These are phyloP conservation scores for Netelia virgata DNA, from an alignment of 2,888 invertebrate species.

Conservation along the genomic window DNA sequence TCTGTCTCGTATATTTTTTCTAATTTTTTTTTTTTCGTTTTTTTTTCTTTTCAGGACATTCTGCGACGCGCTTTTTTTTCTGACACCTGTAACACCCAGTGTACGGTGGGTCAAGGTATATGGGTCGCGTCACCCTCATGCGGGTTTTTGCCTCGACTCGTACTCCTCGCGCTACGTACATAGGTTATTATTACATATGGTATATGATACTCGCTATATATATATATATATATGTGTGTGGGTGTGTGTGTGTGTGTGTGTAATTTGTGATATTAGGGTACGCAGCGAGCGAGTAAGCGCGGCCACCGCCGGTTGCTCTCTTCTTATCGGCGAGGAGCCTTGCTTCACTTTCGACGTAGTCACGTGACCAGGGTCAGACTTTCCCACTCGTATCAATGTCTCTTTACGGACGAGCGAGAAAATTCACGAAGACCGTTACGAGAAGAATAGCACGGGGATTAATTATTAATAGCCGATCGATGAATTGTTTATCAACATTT, in stretches of 20 bases:
- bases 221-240: slow-evolving; percentile 1
- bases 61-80: slow-evolving; percentile 54
- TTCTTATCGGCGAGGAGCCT: slow-evolving; percentile 78
- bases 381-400: slow-evolving; percentile 19
- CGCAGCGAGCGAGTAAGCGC: background rate
- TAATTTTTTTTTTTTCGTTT: slow-evolving; percentile 20
- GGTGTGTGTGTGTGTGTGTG: slow-evolving; percentile 16
- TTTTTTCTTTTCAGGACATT: slow-evolving; percentile 46
- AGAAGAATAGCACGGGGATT: background rate
- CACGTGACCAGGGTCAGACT: slow-evolving; percentile 75
- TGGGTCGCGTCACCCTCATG: slow-evolving; percentile 84
- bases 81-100: slow-evolving; percentile 77
- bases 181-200: slow-evolving; percentile 66
- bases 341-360: slow-evolving; percentile 76
- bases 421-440: background rate
- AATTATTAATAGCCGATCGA: background rate
- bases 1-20: background rate
- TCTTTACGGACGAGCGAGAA: background rate
- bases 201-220: slow-evolving; percentile 4
- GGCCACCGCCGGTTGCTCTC: slow-evolving; percentile 39
- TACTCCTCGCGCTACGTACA: slow-evolving; percentile 34
- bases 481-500: background rate
- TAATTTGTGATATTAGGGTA: slow-evolving; percentile 24
- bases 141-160: slow-evolving; percentile 77
- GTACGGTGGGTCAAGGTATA: slow-evolving; percentile 84